Base-by-base conservation (phyloP, 2,888 invertebrate genomes). In the Tyria jacobaeae region DNA sequence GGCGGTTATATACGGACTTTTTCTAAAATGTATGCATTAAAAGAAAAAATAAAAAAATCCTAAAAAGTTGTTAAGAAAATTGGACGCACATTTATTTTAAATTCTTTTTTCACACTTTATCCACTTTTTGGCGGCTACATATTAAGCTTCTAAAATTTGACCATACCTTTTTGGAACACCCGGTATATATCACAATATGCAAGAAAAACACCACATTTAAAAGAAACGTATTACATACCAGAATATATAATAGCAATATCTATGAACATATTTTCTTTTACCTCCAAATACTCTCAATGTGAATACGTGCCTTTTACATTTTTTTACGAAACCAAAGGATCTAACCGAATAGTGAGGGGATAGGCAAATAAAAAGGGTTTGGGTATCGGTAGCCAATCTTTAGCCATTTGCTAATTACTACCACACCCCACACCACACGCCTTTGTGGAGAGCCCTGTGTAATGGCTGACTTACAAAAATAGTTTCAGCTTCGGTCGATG, bases 331-430 rank as follows among this genome's bases (percentile, higher is more conserved):
- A 70, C 72, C 71, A 76, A 79, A 81, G 74, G 75, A 76, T 72
- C 74, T 74, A 72, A 69, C 71, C 71, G 64, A 75, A 83, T 77
- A 79, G 77, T 77, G 64, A 67, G 63, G 69, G 63, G 70, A 70
- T 75, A 75, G 59, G 60, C 63, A 76, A 78, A 72, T 60, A 63
- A 65, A 64, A 68, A 58, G n/a, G 35, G 61, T 77, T 65, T 71
- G 74, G 75, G 75, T 83, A 83, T 78, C 79, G 73, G 71, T 53
- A 53, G n/a, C 68, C 77, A 74, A 84, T 88, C 88, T 89, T 88
- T 73, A 73, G 82, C 91, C 88, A 92, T 92, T 92, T 91, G 88
- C 90, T 92, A 91, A 92, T 92, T 89, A 91, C 89, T 77, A 82
- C 68, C 77, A 84, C 82, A 56, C 76, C 66, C n/a, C n/a, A n/a